Evolutionary conservation across 2,797 vertebrate genomes (phyloP).

Genomic region (Vultur gryphus): DNA sequence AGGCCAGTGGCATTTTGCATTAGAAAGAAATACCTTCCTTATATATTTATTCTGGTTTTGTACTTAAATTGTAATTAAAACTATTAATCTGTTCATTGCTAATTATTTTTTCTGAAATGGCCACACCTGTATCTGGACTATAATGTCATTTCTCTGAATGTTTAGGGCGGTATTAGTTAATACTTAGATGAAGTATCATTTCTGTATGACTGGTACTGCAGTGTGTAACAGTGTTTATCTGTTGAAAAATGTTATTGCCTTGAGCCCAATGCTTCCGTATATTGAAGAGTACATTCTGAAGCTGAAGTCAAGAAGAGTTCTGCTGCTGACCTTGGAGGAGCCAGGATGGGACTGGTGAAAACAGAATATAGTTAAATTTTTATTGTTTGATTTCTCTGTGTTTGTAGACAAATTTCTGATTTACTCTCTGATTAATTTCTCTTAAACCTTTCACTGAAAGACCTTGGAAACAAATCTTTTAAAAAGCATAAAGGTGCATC

Average conservation of each 20-base stretch:
- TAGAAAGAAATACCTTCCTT: neutral
- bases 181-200: neutral
- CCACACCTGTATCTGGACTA: no score
- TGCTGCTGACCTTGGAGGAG: neutral
- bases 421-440: neutral
- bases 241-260: neutral
- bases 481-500: neutral
- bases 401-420: neutral
- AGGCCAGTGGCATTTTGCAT: neutral
- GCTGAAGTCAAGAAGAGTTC: neutral
- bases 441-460: conserved; percentile 11
- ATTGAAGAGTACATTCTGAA: neutral
- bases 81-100: neutral
- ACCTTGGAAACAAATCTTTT: neutral
- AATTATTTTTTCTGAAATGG: neutral
- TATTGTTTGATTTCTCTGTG: neutral
- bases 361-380: neutral
- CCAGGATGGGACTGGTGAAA: neutral
- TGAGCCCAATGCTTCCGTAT: neutral
- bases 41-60: neutral
- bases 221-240: neutral
- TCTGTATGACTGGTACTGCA: neutral
- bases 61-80: neutral
- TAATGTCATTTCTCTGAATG: neutral
- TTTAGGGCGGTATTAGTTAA: neutral